Base-by-base conservation (phyloP, 2,797 vertebrate genomes). In the Halcyon leucocephala region DNA sequence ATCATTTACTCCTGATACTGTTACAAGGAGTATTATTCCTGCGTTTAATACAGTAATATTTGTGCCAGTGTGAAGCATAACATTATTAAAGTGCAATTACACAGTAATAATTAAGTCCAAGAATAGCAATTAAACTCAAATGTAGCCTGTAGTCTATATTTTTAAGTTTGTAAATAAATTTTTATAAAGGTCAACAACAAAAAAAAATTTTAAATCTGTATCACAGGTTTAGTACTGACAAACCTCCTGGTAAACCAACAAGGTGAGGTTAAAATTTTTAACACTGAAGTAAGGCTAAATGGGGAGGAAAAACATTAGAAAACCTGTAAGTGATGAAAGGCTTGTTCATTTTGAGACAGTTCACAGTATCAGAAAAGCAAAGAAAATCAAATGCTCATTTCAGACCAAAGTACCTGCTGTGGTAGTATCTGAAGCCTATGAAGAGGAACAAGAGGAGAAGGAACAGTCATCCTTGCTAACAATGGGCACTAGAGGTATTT, bases 371-470 rank as follows among this genome's bases (percentile, higher is more conserved):
- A 70, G 70, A 77, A 93, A 93, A 83, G 35, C 58, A 93, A 92
- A 86, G 41, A 78, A 82, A 85, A 54, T 76, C 16, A 91, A 93
- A 93, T 85, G 51, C 37, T 94, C 83, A 37, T 97, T 97, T 94
- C 73, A 98, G 97, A 94, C 71, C 35, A 71, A 84, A 71, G 41
- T 83, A 95, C 94, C 95, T 81, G 54, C 71, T 58, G 31, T 71
- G 51, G 90, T 58, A 87, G 55, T 85, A 58, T 65, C 66, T 57
- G 60, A 99, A 97, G 97, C 97, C 94, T 96, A 98, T 86, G 97
- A 98, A 93, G 81, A 97, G 78, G 52, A 97, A 92, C 57, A 90
- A 62, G 67, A 93, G 10, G 58, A 93, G 20, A 37, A 66, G 10
- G 79, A 93, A 41, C 74, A 90, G 41, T 22, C 80, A 73, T 33